These are phyloP conservation scores for Montipora capricornis DNA, from an alignment of 64 coral and sea anemone species.

Conservation along the genomic window DNA sequence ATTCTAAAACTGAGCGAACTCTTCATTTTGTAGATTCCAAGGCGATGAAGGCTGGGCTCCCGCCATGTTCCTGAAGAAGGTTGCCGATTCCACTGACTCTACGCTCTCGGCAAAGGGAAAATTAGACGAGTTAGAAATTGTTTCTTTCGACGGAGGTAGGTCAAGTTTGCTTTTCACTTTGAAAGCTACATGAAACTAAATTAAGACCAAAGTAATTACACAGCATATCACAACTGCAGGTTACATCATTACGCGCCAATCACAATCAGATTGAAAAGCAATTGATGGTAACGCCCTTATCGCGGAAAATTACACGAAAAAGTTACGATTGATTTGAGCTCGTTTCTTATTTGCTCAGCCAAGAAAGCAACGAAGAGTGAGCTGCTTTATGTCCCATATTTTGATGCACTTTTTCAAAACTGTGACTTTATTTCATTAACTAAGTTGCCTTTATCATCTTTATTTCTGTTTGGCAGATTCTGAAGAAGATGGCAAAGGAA, in stretches of 20 bases:
- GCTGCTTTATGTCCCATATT: not conserved
- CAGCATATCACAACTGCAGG: not conserved
- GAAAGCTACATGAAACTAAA: not conserved
- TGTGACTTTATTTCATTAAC: not conserved
- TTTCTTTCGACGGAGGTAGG: slow-evolving; percentile 3
- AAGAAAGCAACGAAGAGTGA: no score
- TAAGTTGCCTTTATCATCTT: not conserved
- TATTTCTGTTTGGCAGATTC: not conserved
- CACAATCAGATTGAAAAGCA: not conserved
- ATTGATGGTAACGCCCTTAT: no score
- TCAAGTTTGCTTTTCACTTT: not conserved
- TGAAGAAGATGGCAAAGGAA: not conserved
- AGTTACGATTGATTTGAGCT: no score
- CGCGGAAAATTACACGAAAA: no score
- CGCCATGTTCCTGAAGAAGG: slow-evolving; percentile 55
- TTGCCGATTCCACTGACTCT: slow-evolving; percentile 9
- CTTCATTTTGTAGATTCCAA: slow-evolving; percentile 36
- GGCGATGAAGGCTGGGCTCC: slow-evolving; percentile 70
- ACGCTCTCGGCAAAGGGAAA: not conserved
- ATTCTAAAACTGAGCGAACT: not conserved
- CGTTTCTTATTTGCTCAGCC: no score
- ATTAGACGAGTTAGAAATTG: not conserved
- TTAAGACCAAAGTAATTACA: not conserved
- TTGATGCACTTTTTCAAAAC: not conserved
- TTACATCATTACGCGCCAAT: not conserved